These are phyloP conservation scores for Menidia menidia DNA, from an alignment of 2,797 vertebrate species.

Conservation along the genomic window DNA sequence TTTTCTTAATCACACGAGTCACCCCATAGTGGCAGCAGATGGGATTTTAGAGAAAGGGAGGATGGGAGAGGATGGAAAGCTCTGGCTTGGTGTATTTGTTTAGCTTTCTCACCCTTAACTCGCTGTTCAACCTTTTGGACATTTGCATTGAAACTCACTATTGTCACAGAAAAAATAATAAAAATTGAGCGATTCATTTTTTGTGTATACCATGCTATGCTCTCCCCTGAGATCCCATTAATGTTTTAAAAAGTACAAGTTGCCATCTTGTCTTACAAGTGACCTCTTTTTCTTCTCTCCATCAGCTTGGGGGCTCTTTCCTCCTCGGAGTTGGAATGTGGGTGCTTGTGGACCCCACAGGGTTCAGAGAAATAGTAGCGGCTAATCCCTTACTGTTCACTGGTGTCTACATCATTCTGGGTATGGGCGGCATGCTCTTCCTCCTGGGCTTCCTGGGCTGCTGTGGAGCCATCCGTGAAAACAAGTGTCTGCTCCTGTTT, in stretches of 20 bases:
- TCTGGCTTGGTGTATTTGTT: constrained; percentile 6
- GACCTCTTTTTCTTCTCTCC: constrained; percentile 26
- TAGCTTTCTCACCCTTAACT: constrained; percentile 27
- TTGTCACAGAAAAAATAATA: constrained; percentile 23
- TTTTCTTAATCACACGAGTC: constrained; percentile 77
- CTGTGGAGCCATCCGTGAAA: constrained; percentile 95
- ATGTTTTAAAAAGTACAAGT: constrained; percentile 31
- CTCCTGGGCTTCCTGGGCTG: constrained; percentile 96
- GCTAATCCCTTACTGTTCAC: constrained; percentile 93
- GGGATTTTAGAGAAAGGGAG: constrained; percentile 56
- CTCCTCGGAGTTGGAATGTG: constrained; percentile 93
- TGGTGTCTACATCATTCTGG: constrained; percentile 92
- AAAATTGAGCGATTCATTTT: constrained; percentile 32
- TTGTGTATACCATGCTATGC: constrained; percentile 10
- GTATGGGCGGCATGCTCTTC: constrained; percentile 94
- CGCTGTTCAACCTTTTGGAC: constrained; percentile 20
- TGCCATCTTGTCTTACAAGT: constrained; percentile 40
- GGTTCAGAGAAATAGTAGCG: constrained; percentile 94
- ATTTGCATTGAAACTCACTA: constrained; percentile 34
- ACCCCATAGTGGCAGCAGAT: constrained; percentile 50
- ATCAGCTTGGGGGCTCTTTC: constrained; percentile 92
- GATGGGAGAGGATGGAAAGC: constrained; percentile 46
- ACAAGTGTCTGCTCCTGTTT: constrained; percentile 95
- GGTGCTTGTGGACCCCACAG: constrained; percentile 95
- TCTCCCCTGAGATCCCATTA: constrained; percentile 38